Evolutionary conservation across 2,797 vertebrate genomes (phyloP), one percentile per base, ranked within the genome.

Genomic region (Lemur catta): DNA sequence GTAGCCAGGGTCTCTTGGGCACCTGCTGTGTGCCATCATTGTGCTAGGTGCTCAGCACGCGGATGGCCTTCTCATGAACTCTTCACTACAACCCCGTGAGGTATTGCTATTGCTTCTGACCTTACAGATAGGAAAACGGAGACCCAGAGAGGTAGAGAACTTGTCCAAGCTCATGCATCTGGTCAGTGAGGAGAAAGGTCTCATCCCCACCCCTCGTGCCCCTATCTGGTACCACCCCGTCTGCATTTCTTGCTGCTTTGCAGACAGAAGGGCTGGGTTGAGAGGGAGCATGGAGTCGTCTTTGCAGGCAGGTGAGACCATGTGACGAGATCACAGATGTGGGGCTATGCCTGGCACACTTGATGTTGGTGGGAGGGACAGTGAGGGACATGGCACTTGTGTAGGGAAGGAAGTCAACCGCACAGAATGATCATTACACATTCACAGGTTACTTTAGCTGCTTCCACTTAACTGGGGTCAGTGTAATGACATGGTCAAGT

Each of bases 151-250:
- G 52, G 26, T 13, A 6, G 35, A 28, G n/a, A 0, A 4, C 30
- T 4, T 30, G 17, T 50, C 43, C 52, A 3, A 14, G 28, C 30
- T 30, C 35, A 24, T 0, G 12, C 33, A 18, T 24, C 50, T 59
- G 33, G 17, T 28, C 26, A 28, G 33, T 35, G 43, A 55, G 46
- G 84, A 85, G 55, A 35, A 20, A 6, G n/a, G 15, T 33, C 30
- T 20, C 8, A 24, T 48, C 17, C 2, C 1, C 38, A 52, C 11
- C 48, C 1, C 13, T 2, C 3, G 2, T 26, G 11, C 30, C 22
- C 24, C 30, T 17, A 0, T 55, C 7, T 24, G 22, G 7, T 28
- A 14, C 18, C 61, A 38, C 14, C 22, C 59, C 22, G 2, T 20
- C 11, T 22, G 65, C 18, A 38, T 43, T n/a, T 48, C 52, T 82